These are phyloP conservation scores for Atta colombica DNA, from an alignment of 1,140 invertebrate species.

Conservation along the genomic window DNA sequence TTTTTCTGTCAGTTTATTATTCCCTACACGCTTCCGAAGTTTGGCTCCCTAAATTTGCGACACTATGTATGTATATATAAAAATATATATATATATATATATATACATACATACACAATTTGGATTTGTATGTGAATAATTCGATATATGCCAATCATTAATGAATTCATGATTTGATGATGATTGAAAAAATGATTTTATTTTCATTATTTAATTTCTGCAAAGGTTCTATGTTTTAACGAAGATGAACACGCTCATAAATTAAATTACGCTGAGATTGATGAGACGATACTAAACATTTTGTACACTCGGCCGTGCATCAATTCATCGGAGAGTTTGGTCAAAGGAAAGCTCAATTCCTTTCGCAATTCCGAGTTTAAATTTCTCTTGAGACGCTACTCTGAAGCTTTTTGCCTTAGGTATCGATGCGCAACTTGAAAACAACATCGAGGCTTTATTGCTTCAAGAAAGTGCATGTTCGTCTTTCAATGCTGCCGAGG, in stretches of 20 bases:
- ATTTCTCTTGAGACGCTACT: slow-evolving; percentile 62
- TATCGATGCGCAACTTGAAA: slow-evolving; percentile 58
- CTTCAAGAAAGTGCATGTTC: slow-evolving; percentile 54
- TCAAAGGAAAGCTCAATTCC: slow-evolving; percentile 61
- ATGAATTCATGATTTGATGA: not conserved
- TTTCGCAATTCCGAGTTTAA: slow-evolving; percentile 62
- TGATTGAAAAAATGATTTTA: not conserved
- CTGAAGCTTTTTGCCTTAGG: slow-evolving; percentile 33
- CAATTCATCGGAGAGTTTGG: slow-evolving; percentile 48
- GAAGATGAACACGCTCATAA: slow-evolving; percentile 22
- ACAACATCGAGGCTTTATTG: slow-evolving; percentile 59
- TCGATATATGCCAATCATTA: not conserved
- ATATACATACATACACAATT: not conserved
- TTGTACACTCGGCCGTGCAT: slow-evolving; percentile 24
- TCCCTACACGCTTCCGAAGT: too few species aligned
- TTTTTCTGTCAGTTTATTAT: too few species aligned
- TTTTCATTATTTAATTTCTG: slow-evolving; percentile 41
- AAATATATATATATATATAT: too few species aligned
- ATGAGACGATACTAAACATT: slow-evolving; percentile 59
- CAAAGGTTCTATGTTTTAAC: slow-evolving; percentile 26
- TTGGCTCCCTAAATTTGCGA: too few species aligned
- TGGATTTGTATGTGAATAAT: not conserved
- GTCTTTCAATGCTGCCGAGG: slow-evolving; percentile 36
- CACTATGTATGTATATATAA: too few species aligned
- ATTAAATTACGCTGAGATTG: slow-evolving; percentile 58